Conservation (phyloP, 2,888 invertebrate species). For the Petrophora chlorosata region DNA sequence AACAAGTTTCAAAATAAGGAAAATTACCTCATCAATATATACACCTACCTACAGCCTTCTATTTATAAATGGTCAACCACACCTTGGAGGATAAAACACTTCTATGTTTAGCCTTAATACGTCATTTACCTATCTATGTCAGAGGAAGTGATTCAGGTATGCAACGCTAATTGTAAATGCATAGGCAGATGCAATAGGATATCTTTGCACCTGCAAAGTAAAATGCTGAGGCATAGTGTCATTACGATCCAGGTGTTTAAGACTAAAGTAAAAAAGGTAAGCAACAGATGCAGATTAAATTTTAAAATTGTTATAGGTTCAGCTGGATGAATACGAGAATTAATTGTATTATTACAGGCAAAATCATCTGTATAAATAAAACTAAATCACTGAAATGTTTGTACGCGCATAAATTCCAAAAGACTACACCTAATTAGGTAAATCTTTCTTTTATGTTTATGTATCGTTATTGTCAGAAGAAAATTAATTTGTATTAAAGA, state of each 20-base stretch:
- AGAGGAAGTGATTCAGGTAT: constrained; percentile 29
- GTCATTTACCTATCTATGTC: constrained; percentile 8
- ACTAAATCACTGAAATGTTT: no score
- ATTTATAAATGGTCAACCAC: not conserved
- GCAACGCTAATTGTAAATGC: constrained; percentile 26
- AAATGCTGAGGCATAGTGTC: constrained; percentile 18
- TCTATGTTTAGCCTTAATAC: not conserved
- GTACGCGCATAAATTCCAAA: no score
- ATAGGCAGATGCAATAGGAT: constrained; percentile 15
- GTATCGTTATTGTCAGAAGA: no score
- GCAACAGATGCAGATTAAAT: no score
- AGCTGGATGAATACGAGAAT: no score
- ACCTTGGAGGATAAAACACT: not conserved
- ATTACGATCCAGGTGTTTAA: constrained; percentile 14
- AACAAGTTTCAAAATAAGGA: constrained; percentile 4
- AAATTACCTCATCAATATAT: not conserved
- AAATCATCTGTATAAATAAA: no score
- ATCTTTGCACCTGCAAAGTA: constrained; percentile 27
- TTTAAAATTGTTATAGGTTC: no score
- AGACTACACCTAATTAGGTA: no score
- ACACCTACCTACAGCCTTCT: not conserved
- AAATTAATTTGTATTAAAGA: no score
- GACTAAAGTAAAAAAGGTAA: no score
- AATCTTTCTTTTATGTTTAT: no score
- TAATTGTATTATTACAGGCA: no score